phyloP scores from a whole-genome alignment of 2,113 vertebrate genomes.

The Chloebia gouldiae region DNA sequence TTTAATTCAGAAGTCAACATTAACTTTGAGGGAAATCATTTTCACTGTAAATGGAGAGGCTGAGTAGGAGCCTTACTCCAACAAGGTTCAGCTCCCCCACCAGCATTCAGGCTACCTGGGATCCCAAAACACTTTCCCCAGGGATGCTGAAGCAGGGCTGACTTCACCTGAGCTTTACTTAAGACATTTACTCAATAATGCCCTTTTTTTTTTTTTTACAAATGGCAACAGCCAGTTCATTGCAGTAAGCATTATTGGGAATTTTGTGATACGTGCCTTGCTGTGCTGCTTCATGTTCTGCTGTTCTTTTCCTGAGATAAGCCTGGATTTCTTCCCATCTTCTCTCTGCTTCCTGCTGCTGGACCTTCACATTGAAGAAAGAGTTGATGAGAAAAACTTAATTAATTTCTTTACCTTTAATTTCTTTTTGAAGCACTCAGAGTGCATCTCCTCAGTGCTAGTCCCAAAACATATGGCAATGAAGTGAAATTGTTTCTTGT shows the following conservation, averaged over 20 bases:
- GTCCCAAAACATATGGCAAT: conserved; percentile 6
- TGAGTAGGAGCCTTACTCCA: not conserved
- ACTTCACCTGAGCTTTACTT: not conserved
- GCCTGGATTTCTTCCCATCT: conserved; percentile 94
- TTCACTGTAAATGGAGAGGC: not conserved
- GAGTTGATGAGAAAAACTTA: not conserved
- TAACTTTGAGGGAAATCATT: not conserved
- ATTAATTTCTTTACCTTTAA: not conserved
- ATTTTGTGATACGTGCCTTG: conserved; percentile 76
- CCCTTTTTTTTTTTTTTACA: not conserved
- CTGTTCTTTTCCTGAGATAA: conserved; percentile 86
- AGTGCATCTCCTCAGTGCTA: not conserved
- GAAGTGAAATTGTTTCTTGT: conserved; percentile 12
- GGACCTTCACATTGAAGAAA: conserved; percentile 75
- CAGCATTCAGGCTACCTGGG: not conserved
- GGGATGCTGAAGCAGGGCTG: not conserved
- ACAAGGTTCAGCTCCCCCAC: not conserved
- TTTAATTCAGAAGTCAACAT: not conserved
- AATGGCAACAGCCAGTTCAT: not conserved
- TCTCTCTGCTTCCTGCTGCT: conserved; percentile 90
- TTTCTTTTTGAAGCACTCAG: not conserved
- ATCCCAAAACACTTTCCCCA: not conserved
- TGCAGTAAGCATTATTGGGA: not conserved
- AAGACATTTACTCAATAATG: not conserved
- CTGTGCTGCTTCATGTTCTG: conserved; percentile 85